phyloP scores from a whole-genome alignment of 1,140 invertebrate species.

The Drosophila elegans region DNA sequence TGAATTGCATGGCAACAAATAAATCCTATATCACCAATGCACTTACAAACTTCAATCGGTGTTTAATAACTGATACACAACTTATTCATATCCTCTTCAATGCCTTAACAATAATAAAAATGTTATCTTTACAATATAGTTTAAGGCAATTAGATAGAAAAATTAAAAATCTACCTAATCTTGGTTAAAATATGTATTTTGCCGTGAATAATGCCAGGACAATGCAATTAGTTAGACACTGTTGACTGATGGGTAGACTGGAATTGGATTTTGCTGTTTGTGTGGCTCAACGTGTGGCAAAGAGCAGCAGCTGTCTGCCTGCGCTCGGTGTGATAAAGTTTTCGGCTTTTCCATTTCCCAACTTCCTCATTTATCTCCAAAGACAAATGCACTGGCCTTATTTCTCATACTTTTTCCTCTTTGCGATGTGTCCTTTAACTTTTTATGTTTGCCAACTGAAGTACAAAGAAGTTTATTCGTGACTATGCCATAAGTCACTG shows the following conservation, averaged over 20 bases:
- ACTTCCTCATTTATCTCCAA: background rate
- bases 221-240: conserved; percentile 22
- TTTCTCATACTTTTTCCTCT: conserved; percentile 36
- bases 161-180: background rate
- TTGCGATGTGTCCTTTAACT: conserved; percentile 28
- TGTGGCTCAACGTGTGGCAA: conserved; percentile 27
- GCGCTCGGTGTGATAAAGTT: conserved; percentile 33
- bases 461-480: conserved; percentile 1
- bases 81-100: too few species aligned
- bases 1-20: too few species aligned
- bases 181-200: background rate
- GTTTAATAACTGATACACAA: too few species aligned
- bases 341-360: conserved; percentile 17
- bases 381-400: conserved; percentile 6
- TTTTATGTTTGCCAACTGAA: conserved; percentile 6
- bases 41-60: too few species aligned
- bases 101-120: too few species aligned
- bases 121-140: background rate
- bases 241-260: conserved; percentile 14
- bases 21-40: too few species aligned
- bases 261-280: conserved; percentile 31
- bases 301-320: conserved; percentile 31
- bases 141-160: background rate
- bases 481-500: background rate
- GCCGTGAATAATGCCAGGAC: background rate